Evolutionary conservation across 2,888 invertebrate species (phyloP), one percentile per base, ranked within the genome.

Genomic region (Carcina quercana): DNA sequence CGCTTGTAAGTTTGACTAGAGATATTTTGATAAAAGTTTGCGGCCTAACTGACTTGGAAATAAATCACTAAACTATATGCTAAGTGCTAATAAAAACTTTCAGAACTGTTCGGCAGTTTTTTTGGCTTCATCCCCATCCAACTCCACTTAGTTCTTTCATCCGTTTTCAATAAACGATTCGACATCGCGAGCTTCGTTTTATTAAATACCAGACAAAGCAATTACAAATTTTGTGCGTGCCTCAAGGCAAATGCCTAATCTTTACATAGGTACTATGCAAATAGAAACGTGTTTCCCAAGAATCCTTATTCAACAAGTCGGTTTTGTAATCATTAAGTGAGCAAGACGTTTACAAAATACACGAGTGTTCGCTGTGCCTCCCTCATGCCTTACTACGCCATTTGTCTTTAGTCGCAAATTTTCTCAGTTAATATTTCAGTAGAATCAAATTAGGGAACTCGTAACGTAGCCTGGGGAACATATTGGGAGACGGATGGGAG

Each of bases 391-490:
- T 33, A 42, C 46, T 32, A 15, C 42, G 37, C 56, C 59, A 65
- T 72, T 67, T 62, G 56, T 71, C 66, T 62, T 56, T 47, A 38
- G 45, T 44, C 53, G 49, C 53, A 24, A 24, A 24, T 66, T 72
- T 70, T 69, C 66, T 58, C 59, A 67, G 73, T 73, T 74, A 72
- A 76, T 76, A 75, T 72, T 74, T 72, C 73, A 73, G 56, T 50
- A 45, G 70, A 72, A 74, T 75, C 75, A 78, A 78, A 78, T 78
- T 74, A 74, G 75, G 65, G 52, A 67, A 59, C 64, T 62, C 66
- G 60, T 66, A 67, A 68, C 57, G 51, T 49, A 50, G 51, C 51
- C 46, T 49, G 44, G 53, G 50, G 53, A 62, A 67, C 67, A 71
- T 72, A 67, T 73, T 70, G 65, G 49, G 53, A 65, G 71, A 67